A percentile compares a stretch with the other conserved stretches of the same genome.
Conservation (phyloP, 2,888 invertebrate species). For the Clusia tigrina region DNA sequence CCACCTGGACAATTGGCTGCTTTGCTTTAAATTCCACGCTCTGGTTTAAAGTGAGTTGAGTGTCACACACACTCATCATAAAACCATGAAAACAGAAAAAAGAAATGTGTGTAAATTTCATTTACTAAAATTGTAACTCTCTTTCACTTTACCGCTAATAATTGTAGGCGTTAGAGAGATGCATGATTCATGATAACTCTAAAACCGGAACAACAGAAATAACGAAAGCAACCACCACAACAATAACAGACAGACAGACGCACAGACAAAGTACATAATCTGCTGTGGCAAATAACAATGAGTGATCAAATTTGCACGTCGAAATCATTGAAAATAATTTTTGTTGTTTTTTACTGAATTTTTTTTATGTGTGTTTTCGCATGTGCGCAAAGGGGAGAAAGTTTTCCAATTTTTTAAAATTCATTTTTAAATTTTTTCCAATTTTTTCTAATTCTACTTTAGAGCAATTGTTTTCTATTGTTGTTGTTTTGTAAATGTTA, state of each 20-base stretch:
- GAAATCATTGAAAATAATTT: not conserved
- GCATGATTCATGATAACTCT: constrained; percentile 22
- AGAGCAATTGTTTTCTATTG: too few species aligned
- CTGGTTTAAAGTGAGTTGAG: too few species aligned
- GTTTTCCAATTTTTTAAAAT: not conserved
- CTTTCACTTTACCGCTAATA: not conserved
- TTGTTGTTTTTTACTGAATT: not conserved
- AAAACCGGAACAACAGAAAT: constrained; percentile 8
- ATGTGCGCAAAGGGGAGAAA: not conserved
- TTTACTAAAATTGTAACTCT: not conserved
- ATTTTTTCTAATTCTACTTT: not conserved
- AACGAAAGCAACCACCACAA: not conserved
- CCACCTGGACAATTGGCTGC: too few species aligned
- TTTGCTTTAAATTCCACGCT: too few species aligned
- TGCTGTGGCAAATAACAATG: not conserved
- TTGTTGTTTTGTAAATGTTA: constrained; percentile 11
- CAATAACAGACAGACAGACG: not conserved
- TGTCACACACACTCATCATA: too few species aligned
- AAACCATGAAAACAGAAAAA: too few species aligned
- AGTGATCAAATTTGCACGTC: not conserved
- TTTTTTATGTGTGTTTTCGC: not conserved
- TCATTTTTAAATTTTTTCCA: not conserved
- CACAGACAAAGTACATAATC: not conserved
- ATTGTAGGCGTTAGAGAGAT: not conserved
- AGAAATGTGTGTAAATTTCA: too few species aligned